Base-by-base conservation (phyloP, 2,888 invertebrate genomes). In the Lepetodrilus schrolli region DNA sequence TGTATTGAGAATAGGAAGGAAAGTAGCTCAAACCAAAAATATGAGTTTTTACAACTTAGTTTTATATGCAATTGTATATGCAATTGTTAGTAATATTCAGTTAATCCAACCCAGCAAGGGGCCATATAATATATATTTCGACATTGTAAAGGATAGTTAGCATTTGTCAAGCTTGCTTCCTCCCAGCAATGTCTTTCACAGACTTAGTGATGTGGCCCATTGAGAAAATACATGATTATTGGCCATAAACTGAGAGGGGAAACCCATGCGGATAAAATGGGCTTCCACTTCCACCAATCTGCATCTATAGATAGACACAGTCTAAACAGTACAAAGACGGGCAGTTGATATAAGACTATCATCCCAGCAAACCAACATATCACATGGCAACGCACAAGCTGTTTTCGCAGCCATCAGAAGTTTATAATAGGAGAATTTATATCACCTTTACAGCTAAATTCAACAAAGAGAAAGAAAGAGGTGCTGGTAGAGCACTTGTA, bases 371-470 rank as follows among this genome's bases (percentile, higher is more conserved):
- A 68, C 47, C 68, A 43, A 30, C 21, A 30, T 38, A 47, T 68
- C 43, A 7, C 13, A 7, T 36, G 34, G 30, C 72, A 20, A 21
- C 23, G 26, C 26, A 1, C 38, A 8, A 20, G 43, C 23, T 65
- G 34, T 26, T n/a, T 50, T 37, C 30, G 50, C 68, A 43, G 50
- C 69, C 43, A 36, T 43, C 26, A 69, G 73, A 69, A 73, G 69
- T 73, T 73, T 73, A 73, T 73, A 69, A 58, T 38, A 47, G 47
- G 73, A 20, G 70, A 73, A 68, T 68, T 68, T 68, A 68, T 68
- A 68, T 68, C 68, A 68, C 47, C 68, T 68, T 51, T 43, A 50
- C 51, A 58, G 73, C 69, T 34, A 23, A 48, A 69, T 73, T 73
- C 73, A 69, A 69, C 73, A 73, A 73, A 69, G 49, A 26, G 49